Conservation (phyloP, 2,888 invertebrate genomes). For the Stictocephala bisonia region DNA sequence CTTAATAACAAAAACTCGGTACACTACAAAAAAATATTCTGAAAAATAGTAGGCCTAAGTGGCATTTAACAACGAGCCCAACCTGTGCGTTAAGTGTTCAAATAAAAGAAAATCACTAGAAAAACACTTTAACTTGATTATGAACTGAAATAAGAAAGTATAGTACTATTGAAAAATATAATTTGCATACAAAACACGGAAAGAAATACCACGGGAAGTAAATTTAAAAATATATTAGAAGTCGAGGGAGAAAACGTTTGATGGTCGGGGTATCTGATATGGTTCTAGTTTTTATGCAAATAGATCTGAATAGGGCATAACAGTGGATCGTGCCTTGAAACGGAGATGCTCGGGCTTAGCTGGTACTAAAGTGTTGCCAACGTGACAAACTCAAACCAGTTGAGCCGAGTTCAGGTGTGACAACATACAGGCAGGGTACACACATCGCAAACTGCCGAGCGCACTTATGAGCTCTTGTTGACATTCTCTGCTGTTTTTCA, state of each 20-base stretch:
- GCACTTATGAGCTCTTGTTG: not conserved
- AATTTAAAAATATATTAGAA: conserved; percentile 11
- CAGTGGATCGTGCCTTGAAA: conserved; percentile 43
- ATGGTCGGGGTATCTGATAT: conserved; percentile 20
- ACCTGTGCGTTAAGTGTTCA: too few species aligned
- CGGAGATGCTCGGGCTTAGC: conserved; percentile 23
- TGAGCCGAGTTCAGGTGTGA: not conserved
- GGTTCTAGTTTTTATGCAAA: conserved; percentile 45
- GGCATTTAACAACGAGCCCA: too few species aligned
- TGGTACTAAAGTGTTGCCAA: conserved; percentile 29
- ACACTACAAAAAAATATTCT: too few species aligned
- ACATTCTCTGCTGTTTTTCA: conserved; percentile 14
- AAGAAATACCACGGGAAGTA: not conserved
- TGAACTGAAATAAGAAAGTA: too few species aligned
- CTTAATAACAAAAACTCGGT: too few species aligned
- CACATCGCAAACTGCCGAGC: conserved; percentile 22
- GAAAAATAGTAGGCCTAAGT: too few species aligned
- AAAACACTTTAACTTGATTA: too few species aligned
- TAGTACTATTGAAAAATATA: too few species aligned
- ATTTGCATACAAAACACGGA: too few species aligned
- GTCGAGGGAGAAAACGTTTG: conserved; percentile 17
- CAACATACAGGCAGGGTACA: not conserved
- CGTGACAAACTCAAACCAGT: conserved; percentile 35
- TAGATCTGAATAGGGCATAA: conserved; percentile 44
- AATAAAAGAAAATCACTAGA: too few species aligned